Evolutionary conservation across 2,797 vertebrate species (phyloP).

Genomic region (Sebastes hubbsi): DNA sequence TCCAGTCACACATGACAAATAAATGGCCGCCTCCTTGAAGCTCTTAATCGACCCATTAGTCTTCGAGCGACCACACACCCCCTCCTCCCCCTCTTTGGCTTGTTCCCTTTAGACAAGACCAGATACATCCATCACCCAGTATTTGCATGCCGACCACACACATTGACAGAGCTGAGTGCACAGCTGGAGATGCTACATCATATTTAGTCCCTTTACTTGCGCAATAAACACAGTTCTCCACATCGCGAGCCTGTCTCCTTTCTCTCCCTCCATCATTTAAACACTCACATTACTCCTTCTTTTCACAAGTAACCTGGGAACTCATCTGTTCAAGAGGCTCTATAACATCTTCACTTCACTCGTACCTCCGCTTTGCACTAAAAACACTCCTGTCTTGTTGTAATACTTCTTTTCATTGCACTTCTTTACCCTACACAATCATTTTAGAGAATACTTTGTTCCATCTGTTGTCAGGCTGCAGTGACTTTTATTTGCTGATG

Average conservation of each 20-base stretch:
- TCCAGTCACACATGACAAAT: constrained; percentile 82
- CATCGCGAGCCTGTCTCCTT: background rate
- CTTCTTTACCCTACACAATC: background rate
- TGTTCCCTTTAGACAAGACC: constrained; percentile 52
- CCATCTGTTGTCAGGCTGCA: constrained; percentile 4
- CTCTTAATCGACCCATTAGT: constrained; percentile 84
- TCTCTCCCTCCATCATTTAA: constrained; percentile 33
- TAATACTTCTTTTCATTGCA: background rate
- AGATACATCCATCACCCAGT: constrained; percentile 72
- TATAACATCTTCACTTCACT: constrained; percentile 2
- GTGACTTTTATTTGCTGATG: constrained; percentile 25
- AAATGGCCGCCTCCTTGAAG: constrained; percentile 77
- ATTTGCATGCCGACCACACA: constrained; percentile 69
- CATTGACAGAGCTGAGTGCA: constrained; percentile 59
- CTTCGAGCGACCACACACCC: constrained; percentile 65
- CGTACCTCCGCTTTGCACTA: background rate
- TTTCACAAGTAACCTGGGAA: constrained; percentile 29
- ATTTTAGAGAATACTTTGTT: constrained; percentile 1
- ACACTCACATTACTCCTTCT: constrained; percentile 15
- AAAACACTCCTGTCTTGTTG: background rate
- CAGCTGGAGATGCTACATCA: constrained; percentile 73
- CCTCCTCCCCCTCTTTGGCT: background rate
- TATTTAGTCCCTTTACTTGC: constrained; percentile 60
- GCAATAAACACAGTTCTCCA: constrained; percentile 55
- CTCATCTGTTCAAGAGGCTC: constrained; percentile 14